Evolutionary conservation across 2,797 vertebrate genomes (phyloP).

Genomic region (Acanthopagrus latus): DNA sequence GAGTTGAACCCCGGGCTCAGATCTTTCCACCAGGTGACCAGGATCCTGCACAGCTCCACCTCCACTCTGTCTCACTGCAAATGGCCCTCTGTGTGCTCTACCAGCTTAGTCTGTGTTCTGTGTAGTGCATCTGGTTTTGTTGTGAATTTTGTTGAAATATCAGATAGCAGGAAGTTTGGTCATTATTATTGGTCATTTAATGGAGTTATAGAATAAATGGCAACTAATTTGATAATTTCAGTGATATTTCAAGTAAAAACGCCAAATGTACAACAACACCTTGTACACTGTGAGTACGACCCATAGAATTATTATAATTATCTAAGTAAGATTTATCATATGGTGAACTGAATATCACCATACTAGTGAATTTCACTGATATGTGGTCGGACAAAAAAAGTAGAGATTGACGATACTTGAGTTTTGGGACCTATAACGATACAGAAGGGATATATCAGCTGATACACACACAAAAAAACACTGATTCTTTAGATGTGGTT

Average conservation of each 20-base stretch:
- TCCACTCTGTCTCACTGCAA: conserved; percentile 16
- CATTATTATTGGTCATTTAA: not conserved
- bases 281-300: not conserved
- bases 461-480: no score
- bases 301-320: no score
- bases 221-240: not conserved
- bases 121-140: conserved; percentile 19
- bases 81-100: conserved; percentile 6
- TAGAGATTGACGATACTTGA: no score
- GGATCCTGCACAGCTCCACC: conserved; percentile 66
- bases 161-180: not conserved
- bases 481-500: no score
- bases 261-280: not conserved
- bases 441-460: no score
- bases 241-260: not conserved
- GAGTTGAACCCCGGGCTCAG: conserved; percentile 69
- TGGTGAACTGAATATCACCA: not conserved
- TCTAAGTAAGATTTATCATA: no score
- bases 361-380: no score
- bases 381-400: not conserved
- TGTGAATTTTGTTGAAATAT: conserved; percentile 15
- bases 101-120: conserved; percentile 22
- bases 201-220: not conserved
- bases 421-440: not conserved
- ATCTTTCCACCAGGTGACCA: conserved; percentile 76